phyloP scores from a whole-genome alignment of 2,113 vertebrate genomes.

The Pedionomus torquatus region DNA sequence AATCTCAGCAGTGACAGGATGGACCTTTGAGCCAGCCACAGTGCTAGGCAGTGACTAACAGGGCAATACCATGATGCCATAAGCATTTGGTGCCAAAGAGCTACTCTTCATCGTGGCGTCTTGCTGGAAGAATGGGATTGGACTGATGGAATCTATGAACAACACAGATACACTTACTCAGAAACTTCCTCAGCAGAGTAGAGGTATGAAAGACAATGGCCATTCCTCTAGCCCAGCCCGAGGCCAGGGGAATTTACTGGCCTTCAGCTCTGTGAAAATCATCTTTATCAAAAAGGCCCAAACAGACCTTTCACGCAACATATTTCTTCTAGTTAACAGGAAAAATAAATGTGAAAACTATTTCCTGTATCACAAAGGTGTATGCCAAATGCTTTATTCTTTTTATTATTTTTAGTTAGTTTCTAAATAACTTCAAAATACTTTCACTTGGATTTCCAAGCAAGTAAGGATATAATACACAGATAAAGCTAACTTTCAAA shows the following conservation, averaged over 20 bases:
- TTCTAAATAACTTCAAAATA: background rate
- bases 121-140: background rate
- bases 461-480: background rate
- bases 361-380: background rate
- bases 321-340: background rate
- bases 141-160: background rate
- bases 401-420: background rate
- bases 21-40: background rate
- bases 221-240: background rate
- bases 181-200: background rate
- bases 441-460: background rate
- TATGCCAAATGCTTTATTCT: background rate
- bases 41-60: background rate
- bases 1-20: background rate
- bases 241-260: background rate
- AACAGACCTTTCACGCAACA: background rate
- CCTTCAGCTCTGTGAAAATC: background rate
- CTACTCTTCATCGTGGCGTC: background rate
- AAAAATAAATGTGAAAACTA: background rate
- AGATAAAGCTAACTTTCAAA: background rate
- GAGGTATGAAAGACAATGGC: background rate
- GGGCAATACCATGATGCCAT: background rate
- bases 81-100: background rate
- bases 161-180: background rate
- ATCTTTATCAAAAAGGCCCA: background rate